Evolutionary conservation across 2,113 vertebrate genomes (phyloP).

Genomic region (Phyllostomus hastatus): DNA sequence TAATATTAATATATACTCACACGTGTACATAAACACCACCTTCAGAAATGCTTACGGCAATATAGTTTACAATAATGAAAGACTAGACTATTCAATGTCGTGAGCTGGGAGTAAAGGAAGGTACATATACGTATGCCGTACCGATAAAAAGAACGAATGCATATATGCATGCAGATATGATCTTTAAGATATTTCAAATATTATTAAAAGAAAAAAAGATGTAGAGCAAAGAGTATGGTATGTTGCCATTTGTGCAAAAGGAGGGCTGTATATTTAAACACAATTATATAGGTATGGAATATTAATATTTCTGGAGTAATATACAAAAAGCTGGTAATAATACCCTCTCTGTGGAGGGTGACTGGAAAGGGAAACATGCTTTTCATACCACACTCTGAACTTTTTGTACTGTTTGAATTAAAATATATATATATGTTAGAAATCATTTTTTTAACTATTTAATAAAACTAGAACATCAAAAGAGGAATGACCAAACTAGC

Average conservation of each 20-base stretch:
- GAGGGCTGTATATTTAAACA: not conserved
- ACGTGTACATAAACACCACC: not conserved
- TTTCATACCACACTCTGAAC: not conserved
- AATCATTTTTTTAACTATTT: not conserved
- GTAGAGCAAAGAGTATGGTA: not conserved
- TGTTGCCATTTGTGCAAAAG: not conserved
- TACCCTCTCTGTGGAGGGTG: not conserved
- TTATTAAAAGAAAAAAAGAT: constrained; percentile 7
- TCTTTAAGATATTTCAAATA: constrained; percentile 26
- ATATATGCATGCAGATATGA: not conserved
- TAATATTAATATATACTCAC: not conserved
- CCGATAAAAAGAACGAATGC: not conserved
- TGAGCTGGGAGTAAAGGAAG: not conserved
- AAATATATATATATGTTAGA: not conserved
- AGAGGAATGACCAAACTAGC: not conserved
- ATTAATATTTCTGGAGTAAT: not conserved
- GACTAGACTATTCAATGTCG: not conserved
- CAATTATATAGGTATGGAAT: not conserved
- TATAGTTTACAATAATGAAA: not conserved
- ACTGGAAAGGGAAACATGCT: not conserved
- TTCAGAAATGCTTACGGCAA: not conserved
- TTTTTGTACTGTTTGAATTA: not conserved
- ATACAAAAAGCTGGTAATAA: not conserved
- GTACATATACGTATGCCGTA: not conserved
- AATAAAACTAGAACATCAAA: constrained; percentile 29